Conservation (phyloP, 1,140 invertebrate species). For the Drosophila bocki region DNA sequence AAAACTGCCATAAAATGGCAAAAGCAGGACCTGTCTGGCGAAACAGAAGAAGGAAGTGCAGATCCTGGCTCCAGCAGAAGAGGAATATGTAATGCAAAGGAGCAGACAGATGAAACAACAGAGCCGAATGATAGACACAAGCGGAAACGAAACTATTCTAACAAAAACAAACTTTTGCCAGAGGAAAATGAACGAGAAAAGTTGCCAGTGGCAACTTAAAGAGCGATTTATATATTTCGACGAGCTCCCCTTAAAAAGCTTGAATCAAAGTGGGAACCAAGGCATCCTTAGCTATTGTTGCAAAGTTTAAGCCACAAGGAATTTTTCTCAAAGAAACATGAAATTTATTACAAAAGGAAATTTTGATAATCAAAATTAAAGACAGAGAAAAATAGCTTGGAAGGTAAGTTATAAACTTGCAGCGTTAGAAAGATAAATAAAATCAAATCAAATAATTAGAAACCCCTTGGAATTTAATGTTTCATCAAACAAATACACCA, state of each 20-base stretch:
- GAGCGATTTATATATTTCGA: slow-evolving; percentile 24
- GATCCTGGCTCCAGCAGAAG: slow-evolving; percentile 16
- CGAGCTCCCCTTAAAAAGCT: neutral
- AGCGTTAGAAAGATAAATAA: too few species aligned
- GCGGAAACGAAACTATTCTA: slow-evolving; percentile 48
- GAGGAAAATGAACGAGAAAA: slow-evolving; percentile 39
- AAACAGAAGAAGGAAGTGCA: slow-evolving; percentile 3
- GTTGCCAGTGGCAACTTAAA: slow-evolving; percentile 32
- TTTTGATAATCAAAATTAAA: slow-evolving; percentile 2
- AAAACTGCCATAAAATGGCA: slow-evolving; percentile 71
- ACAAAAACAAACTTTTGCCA: slow-evolving; percentile 41
- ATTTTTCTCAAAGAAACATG: neutral
- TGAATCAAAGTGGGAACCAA: slow-evolving; percentile 30
- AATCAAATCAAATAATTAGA: neutral
- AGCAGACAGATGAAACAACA: slow-evolving; percentile 52
- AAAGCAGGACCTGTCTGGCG: neutral
- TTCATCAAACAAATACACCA: neutral
- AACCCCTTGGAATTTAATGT: neutral
- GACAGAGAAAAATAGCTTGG: neutral
- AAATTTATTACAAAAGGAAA: neutral
- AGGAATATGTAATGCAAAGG: slow-evolving; percentile 38
- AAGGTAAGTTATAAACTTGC: neutral
- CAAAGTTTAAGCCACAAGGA: slow-evolving; percentile 22
- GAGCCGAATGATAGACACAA: slow-evolving; percentile 44
- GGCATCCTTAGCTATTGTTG: slow-evolving; percentile 13